Evolutionary conservation across 2,888 invertebrate species (phyloP).

Genomic region (Lepidochitona cinerea): DNA sequence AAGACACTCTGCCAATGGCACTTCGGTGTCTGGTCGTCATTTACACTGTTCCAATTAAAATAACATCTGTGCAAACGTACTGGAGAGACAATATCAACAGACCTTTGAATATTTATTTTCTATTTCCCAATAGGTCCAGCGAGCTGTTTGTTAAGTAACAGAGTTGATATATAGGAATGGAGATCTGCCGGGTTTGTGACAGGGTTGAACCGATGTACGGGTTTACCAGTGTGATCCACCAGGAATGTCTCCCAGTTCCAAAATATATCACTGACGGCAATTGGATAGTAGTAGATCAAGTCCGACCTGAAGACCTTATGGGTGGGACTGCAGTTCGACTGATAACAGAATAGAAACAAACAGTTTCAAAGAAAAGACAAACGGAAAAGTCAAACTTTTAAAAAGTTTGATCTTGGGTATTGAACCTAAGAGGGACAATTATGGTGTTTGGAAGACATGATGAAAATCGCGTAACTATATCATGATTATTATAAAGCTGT

Average conservation of each 20-base stretch:
- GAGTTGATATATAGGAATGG: background rate
- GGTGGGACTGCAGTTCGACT: constrained; percentile 48
- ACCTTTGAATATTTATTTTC: background rate
- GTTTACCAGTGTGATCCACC: constrained; percentile 34
- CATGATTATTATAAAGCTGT: too few species aligned
- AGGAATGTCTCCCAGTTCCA: constrained; percentile 63
- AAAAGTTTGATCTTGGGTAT: too few species aligned
- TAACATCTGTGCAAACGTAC: background rate
- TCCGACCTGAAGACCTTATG: constrained; percentile 31
- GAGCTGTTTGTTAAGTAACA: background rate
- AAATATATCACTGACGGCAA: constrained; percentile 44
- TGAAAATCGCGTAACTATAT: too few species aligned
- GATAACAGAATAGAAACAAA: background rate
- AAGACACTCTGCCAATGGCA: background rate
- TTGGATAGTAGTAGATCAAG: constrained; percentile 43
- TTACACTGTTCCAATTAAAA: background rate
- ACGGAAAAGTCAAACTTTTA: too few species aligned
- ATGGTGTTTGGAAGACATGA: too few species aligned
- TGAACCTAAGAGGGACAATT: too few species aligned
- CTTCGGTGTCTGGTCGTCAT: background rate
- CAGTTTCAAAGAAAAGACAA: too few species aligned
- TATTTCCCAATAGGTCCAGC: background rate
- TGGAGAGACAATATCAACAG: background rate
- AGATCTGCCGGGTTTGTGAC: constrained; percentile 18
- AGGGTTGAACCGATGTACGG: constrained; percentile 24